phyloP scores from a whole-genome alignment of 2,113 vertebrate species.

The Cyanistes caeruleus region DNA sequence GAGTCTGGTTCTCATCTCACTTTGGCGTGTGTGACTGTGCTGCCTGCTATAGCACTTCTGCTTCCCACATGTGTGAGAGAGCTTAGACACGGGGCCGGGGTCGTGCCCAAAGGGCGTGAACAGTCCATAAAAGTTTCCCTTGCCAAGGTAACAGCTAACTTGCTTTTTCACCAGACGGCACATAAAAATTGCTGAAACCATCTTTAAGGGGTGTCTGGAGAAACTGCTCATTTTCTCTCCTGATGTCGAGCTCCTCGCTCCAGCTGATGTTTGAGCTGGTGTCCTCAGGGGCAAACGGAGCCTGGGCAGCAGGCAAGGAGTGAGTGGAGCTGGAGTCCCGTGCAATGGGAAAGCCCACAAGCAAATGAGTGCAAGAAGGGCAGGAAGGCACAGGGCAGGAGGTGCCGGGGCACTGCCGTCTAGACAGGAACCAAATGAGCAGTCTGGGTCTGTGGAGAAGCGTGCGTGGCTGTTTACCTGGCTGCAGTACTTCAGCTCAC shows the following conservation, averaged over 20 bases:
- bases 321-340: accelerated
- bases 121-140: neutral
- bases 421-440: conserved; percentile 53
- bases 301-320: neutral
- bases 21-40: neutral
- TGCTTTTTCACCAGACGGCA: neutral
- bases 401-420: neutral
- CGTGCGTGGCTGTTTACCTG: neutral
- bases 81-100: neutral
- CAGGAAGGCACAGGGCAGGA: neutral
- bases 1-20: neutral
- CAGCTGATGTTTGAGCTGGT: neutral
- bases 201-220: neutral
- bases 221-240: neutral
- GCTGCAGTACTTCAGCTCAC: neutral
- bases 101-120: neutral
- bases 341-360: neutral
- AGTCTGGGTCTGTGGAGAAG: neutral
- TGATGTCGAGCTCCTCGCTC: neutral
- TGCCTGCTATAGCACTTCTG: neutral
- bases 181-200: neutral
- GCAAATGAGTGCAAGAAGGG: neutral
- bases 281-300: neutral
- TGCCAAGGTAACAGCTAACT: neutral
- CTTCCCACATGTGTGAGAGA: neutral